Conservation (phyloP, 2,113 vertebrate species). For the Thryonomys swinderianus region DNA sequence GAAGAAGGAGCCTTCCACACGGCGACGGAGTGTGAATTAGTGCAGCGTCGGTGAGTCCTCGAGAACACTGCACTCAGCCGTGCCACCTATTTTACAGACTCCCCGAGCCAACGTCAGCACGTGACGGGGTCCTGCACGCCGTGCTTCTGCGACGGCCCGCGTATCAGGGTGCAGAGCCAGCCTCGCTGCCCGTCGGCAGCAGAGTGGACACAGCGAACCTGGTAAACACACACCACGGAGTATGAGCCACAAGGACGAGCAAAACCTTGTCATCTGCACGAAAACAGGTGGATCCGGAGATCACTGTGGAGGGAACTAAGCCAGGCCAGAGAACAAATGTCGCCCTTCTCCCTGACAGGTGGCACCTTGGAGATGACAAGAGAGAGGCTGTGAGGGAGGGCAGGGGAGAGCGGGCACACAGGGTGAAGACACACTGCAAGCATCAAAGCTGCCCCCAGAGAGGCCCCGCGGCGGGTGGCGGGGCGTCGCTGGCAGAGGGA, state of each 20-base stretch:
- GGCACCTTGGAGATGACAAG: neutral
- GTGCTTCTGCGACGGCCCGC: neutral
- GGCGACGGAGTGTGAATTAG: neutral
- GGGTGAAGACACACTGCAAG: neutral
- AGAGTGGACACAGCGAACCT: neutral
- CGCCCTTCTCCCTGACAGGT: neutral
- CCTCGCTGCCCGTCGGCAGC: neutral
- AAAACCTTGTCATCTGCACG: neutral
- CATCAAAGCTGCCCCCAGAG: too few relatives aligned
- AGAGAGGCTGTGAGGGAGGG: neutral
- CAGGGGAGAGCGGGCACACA: neutral
- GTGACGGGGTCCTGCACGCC: neutral
- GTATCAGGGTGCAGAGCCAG: neutral
- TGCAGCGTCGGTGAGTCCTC: neutral
- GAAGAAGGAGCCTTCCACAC: too few relatives aligned
- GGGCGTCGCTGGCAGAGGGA: too few relatives aligned
- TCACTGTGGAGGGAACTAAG: neutral
- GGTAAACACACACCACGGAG: neutral
- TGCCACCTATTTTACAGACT: too few relatives aligned
- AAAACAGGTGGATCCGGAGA: neutral
- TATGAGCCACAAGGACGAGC: neutral
- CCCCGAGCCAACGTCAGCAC: neutral
- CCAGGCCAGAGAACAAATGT: neutral
- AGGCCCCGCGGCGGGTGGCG: too few relatives aligned
- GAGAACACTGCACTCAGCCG: neutral